Evolutionary conservation across 30 jellyfish, hydroid and myxozoan genomes (phyloP), one percentile per base, ranked within the genome.

Genomic region (Cassiopea andromeda): DNA sequence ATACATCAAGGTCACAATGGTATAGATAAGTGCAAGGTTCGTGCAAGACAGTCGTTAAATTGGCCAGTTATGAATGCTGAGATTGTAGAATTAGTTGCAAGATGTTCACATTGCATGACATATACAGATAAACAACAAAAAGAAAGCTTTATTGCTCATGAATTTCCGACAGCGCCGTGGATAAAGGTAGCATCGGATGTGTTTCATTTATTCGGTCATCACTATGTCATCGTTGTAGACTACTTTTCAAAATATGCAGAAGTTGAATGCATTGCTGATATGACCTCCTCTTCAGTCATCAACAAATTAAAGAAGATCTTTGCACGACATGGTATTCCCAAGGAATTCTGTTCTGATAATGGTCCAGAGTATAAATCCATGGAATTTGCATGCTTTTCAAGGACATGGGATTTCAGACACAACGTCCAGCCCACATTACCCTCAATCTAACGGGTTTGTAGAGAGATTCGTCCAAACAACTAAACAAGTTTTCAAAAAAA

Each of bases 171-270:
- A 47, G 0, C 0, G 84, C 92, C 74, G 49, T 67, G 49, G 48
- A 73, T 73, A 47, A 83, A 68, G 5, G 92, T 70, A 47, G 92
- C 60, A 12, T 19, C 92, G 47, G 92, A 48, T 83, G 46, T 68
- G 19, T 70, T 83, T 67, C 73, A 66, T 1, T 46, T 83, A 19
- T 73, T 70, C 9, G 71, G 91, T 12, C 61, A 67, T 19, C 9
- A 82, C 44, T 82, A 68, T 82, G 69, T 82, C 57, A 44, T 64
- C n/a, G 91, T 82, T 19, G 91, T 82, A 5, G 83, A 82, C 15
- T 64, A 82, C 58, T 66, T 60, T 82, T 82, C 91, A 43, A 82
- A 82, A 71, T 82, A 60, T 46, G 74, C 72, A 38, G 91, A 82
- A 69, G 66, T 82, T 50, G 5, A 5, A 2, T 9, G 5, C 5